A percentile compares a stretch with the other conserved stretches of the same genome.
Conservation (phyloP, 1,140 invertebrate genomes). For the Drosophila teissieri region DNA sequence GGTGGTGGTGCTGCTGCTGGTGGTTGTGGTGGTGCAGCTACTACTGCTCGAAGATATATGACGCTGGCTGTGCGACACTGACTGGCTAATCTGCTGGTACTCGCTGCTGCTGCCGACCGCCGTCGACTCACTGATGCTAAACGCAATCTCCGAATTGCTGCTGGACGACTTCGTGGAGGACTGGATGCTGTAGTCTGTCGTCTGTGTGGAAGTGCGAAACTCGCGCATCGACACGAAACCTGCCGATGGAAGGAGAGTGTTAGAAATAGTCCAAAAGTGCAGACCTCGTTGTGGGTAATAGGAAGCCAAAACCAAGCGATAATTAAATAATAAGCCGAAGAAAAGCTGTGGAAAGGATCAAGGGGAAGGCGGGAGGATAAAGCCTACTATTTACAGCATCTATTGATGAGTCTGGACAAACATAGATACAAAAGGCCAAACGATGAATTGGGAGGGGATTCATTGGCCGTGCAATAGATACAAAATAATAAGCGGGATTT, state of each 20-base stretch:
- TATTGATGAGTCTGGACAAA: no score
- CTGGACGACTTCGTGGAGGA: constrained; percentile 78
- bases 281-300: neutral
- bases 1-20: constrained; percentile 29
- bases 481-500: neutral
- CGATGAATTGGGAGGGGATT: neutral
- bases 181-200: constrained; percentile 82
- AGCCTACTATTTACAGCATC: constrained; percentile 4
- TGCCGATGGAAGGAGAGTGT: constrained; percentile 41
- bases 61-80: constrained; percentile 35
- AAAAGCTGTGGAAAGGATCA: neutral
- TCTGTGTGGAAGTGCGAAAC: constrained; percentile 87
- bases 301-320: constrained; percentile 6
- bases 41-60: constrained; percentile 15
- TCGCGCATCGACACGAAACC: constrained; percentile 91
- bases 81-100: constrained; percentile 58
- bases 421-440: neutral
- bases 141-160: constrained; percentile 73
- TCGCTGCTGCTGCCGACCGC: constrained; percentile 37
- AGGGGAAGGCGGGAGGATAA: neutral
- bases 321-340: neutral
- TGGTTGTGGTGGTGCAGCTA: constrained; percentile 23
- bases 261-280: neutral
- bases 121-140: constrained; percentile 59
- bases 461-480: neutral